These are phyloP conservation scores for Rhinoraja longicauda DNA, from an alignment of 2,797 vertebrate species.

Conservation along the genomic window DNA sequence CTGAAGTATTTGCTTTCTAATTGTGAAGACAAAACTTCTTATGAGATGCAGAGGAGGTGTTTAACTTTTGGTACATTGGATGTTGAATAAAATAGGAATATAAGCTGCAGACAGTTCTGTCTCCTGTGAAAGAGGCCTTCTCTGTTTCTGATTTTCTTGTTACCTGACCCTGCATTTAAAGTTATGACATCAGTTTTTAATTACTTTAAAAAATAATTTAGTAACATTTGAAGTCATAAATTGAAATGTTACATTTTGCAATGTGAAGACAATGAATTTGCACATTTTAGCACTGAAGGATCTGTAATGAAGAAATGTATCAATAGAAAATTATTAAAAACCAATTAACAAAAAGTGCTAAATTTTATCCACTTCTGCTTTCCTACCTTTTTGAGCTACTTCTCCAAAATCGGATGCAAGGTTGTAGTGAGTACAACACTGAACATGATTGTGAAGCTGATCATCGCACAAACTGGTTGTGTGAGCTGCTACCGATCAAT, in stretches of 20 bases:
- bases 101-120: not conserved
- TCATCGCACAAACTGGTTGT: not conserved
- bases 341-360: constrained; percentile 18
- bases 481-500: not conserved
- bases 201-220: not conserved
- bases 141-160: not conserved
- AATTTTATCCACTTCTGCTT: not conserved
- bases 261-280: constrained; percentile 13
- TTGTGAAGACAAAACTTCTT: not conserved
- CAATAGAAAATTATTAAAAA: constrained; percentile 31
- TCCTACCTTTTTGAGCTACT: not conserved
- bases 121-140: not conserved
- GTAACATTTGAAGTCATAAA: not conserved
- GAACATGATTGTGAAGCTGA: not conserved
- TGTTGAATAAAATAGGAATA: not conserved
- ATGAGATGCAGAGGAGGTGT: not conserved
- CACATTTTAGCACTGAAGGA: constrained; percentile 14
- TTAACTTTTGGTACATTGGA: not conserved
- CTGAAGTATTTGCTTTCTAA: not conserved
- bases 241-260: not conserved
- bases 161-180: not conserved
- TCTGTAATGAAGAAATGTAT: constrained; percentile 15
- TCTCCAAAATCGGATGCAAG: not conserved
- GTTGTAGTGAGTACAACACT: not conserved
- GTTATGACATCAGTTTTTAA: not conserved